Evolutionary conservation across 2,113 vertebrate species (phyloP), one percentile per base, ranked within the genome.

Genomic region (Butorides virescens): DNA sequence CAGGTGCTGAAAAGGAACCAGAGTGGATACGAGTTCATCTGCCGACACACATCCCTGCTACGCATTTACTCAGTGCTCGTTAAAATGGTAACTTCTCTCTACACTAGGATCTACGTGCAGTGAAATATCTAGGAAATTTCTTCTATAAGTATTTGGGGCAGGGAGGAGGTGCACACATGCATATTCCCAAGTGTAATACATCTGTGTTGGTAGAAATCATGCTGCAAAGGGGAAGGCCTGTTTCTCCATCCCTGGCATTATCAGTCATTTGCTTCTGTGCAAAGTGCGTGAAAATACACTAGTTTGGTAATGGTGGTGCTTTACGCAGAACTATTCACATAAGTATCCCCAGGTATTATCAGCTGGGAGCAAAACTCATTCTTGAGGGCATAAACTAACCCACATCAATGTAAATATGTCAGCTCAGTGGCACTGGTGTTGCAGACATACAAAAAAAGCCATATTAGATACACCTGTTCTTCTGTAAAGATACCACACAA

Each of bases 101-200:
- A 49, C 5, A 5, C 47, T 30, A 71, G 8, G 6, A 36, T 55
- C 58, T 23, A 86, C 6, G 4, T 36, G 37, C 2, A 34, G 5
- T 20, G 25, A 63, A 92, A 91, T 55, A 29, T 11, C 16, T 34
- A 92, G 37, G 11, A 91, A 84, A 44, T 55, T 30, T 55, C 81
- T 80, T 76, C 32, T 55, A 34, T 14, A 37, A 80, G 39, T 89
- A 86, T 39, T 42, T 77, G 23, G 27, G 76, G 3, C 2, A 5
- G 32, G 14, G 9, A 62, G 44, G 19, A 89, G 25, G 10, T 32
- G 22, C 21, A 72, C 32, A 29, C 0, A 0, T 53, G 9, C 32
- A 18, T 50, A 5, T n/a, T 86, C 27, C 42, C 21, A 63, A 59
- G 20, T 19, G 49, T 2, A 1, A 7, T 55, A 52, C 2, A 4